Conservation (phyloP, 2,888 invertebrate genomes). For the Anticlea derivata region DNA sequence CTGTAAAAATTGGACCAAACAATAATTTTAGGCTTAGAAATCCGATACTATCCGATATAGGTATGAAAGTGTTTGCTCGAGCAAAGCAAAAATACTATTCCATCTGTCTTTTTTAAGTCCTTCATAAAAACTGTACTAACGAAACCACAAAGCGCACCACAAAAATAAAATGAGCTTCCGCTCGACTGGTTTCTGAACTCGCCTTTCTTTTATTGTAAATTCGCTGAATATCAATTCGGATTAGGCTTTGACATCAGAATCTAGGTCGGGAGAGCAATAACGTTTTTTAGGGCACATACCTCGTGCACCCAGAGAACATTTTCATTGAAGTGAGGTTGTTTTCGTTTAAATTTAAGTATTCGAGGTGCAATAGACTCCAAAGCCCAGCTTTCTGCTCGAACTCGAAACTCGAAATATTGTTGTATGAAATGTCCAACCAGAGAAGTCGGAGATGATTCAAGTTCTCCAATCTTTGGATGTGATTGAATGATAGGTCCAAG, state of each 20-base stretch:
- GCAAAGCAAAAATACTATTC: neutral
- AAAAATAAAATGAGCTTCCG: slow-evolving; percentile 16
- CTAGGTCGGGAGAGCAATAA: slow-evolving; percentile 24
- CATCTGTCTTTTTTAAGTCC: slow-evolving; percentile 1
- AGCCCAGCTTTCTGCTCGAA: slow-evolving; percentile 66
- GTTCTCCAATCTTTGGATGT: slow-evolving; percentile 82
- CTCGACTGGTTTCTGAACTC: slow-evolving; percentile 12
- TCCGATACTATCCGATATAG: neutral
- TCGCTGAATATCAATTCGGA: slow-evolving; percentile 34
- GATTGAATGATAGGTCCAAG: slow-evolving; percentile 84
- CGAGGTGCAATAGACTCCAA: slow-evolving; percentile 78
- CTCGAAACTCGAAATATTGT: slow-evolving; percentile 78
- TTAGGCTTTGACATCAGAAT: slow-evolving; percentile 33
- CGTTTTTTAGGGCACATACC: slow-evolving; percentile 46
- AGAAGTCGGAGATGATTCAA: slow-evolving; percentile 79
- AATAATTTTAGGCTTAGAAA: neutral
- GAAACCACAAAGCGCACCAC: slow-evolving; percentile 12
- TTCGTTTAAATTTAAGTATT: slow-evolving; percentile 78
- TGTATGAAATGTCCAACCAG: slow-evolving; percentile 83
- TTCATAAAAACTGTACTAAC: slow-evolving; percentile 16
- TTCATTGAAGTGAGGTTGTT: slow-evolving; percentile 81
- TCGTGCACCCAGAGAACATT: slow-evolving; percentile 75
- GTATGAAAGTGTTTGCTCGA: neutral
- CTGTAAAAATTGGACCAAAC: slow-evolving; percentile 41
- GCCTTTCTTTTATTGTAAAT: slow-evolving; percentile 40